Conservation (phyloP, 2,888 invertebrate genomes). For the Merodon equestris region DNA sequence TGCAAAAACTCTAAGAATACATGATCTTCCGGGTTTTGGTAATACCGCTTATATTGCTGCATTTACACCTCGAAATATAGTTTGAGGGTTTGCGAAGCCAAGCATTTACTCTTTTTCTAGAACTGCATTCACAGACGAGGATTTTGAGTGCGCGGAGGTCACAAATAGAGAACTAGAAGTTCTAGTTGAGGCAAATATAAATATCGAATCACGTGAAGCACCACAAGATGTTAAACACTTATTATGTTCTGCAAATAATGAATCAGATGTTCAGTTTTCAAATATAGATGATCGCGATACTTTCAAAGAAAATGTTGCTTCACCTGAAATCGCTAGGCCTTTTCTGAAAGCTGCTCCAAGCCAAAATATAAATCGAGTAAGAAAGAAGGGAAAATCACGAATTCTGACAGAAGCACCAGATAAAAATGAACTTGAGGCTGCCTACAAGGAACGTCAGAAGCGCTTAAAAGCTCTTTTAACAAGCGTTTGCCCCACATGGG, state of each 20-base stretch:
- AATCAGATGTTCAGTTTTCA: conserved; percentile 1
- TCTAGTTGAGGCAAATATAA: conserved; percentile 31
- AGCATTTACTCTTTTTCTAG: conserved; percentile 46
- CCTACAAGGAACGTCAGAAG: no score
- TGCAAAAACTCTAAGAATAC: conserved; percentile 54
- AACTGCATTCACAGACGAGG: conserved; percentile 44
- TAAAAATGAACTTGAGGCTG: conserved; percentile 42
- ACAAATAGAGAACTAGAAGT: conserved; percentile 32
- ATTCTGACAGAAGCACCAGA: conserved; percentile 52
- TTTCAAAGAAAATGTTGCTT: conserved; percentile 24
- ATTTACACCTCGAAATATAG: conserved; percentile 44
- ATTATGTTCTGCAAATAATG: conserved; percentile 3
- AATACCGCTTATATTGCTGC: conserved; percentile 40
- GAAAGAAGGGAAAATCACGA: conserved; percentile 46
- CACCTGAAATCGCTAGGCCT: conserved; percentile 40
- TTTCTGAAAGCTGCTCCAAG: conserved; percentile 28
- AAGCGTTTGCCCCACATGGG: no score
- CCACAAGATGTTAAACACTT: conserved; percentile 8
- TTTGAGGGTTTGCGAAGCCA: conserved; percentile 37
- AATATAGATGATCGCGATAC: conserved; percentile 3
- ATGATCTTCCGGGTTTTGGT: conserved; percentile 41
- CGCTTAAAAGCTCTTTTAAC: conserved; percentile 35
- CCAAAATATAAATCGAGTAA: conserved; percentile 43
- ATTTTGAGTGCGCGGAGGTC: conserved; percentile 41
- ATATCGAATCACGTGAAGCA: conserved; percentile 26